phyloP scores from a whole-genome alignment of 2,113 vertebrate genomes.

The Girardinichthys multiradiatus region DNA sequence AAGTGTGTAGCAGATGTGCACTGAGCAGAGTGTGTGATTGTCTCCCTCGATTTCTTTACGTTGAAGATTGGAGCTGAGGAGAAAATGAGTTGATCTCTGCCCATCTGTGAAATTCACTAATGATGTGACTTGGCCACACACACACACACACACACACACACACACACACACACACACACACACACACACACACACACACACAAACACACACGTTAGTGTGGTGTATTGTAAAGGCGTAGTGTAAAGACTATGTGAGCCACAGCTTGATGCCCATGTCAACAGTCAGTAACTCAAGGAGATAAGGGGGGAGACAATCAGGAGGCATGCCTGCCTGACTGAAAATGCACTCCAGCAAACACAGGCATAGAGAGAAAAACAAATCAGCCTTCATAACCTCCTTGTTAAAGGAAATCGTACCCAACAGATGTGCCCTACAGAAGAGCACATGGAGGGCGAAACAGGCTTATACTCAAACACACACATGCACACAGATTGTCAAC shows the following conservation, averaged over 20 bases:
- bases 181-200: too few species aligned
- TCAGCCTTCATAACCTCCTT: conserved; percentile 38
- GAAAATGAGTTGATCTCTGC: conserved; percentile 28
- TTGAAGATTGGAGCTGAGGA: conserved; percentile 20
- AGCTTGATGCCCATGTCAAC: conserved; percentile 30
- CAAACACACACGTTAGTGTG: too few species aligned
- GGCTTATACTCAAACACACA: conserved; percentile 34
- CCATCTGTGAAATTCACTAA: conserved; percentile 50
- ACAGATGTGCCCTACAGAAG: conserved; percentile 70
- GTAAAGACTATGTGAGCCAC: conserved; percentile 4
- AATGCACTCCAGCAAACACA: conserved; percentile 21
- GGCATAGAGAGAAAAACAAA: conserved; percentile 38
- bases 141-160: conserved; percentile 5
- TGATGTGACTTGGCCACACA: conserved; percentile 16
- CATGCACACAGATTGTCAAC: conserved; percentile 37
- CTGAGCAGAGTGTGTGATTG: conserved; percentile 10
- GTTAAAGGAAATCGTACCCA: conserved; percentile 61
- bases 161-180: neutral
- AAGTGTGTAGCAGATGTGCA: conserved; percentile 33
- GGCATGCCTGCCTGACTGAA: conserved; percentile 31
- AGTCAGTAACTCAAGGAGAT: conserved; percentile 35
- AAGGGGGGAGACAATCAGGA: conserved; percentile 41
- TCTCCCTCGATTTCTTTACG: conserved; percentile 41
- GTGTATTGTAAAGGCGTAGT: too few species aligned
- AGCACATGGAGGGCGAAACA: conserved; percentile 58